These are phyloP conservation scores for Epinephelus fuscoguttatus DNA, from an alignment of 2,113 vertebrate species.

Conservation along the genomic window DNA sequence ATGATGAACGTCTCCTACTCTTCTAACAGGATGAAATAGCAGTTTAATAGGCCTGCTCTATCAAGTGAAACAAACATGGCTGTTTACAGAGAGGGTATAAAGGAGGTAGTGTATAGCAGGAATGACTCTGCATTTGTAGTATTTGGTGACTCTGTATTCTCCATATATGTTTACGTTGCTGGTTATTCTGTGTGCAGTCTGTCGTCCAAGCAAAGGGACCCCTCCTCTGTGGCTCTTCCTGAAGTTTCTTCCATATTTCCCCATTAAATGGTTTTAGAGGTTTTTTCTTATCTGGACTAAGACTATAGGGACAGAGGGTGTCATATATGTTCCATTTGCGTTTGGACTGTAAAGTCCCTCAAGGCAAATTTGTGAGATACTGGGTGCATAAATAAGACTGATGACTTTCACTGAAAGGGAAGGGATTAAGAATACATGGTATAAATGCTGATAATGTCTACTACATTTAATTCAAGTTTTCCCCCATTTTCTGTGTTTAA, in stretches of 20 bases:
- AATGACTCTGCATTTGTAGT: neutral
- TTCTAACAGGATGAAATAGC: slow-evolving; percentile 23
- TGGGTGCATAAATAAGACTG: neutral
- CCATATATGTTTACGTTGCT: neutral
- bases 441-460: neutral
- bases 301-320: too few species aligned
- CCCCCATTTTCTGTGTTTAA: slow-evolving; percentile 17
- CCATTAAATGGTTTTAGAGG: too few species aligned
- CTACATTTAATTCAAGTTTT: neutral
- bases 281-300: too few species aligned
- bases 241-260: too few species aligned
- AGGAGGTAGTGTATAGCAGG: neutral
- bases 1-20: slow-evolving; percentile 2
- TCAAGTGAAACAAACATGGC: slow-evolving; percentile 42
- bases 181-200: too few species aligned
- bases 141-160: neutral
- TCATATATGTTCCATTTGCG: too few species aligned
- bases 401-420: neutral
- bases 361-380: neutral
- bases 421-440: neutral
- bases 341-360: too few species aligned
- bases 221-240: too few species aligned
- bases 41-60: slow-evolving; percentile 23
- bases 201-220: too few species aligned
- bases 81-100: neutral